Evolutionary conservation across 1,140 invertebrate species (phyloP), one percentile per base, ranked within the genome.

Genomic region (Dendrolimus kikuchii): DNA sequence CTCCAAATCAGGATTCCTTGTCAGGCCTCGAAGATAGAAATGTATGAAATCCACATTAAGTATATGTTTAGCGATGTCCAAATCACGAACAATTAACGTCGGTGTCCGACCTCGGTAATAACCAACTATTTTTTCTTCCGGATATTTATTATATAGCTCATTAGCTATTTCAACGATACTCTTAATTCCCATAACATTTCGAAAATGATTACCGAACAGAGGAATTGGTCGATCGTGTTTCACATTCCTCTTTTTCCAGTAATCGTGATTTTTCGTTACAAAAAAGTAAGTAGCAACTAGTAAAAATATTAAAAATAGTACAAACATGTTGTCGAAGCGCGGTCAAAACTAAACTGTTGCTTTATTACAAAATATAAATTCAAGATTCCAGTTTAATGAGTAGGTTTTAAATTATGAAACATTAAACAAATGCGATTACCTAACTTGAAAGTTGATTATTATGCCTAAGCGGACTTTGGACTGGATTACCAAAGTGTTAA

Each of bases 1-100:
- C 36, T 83, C 77, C 7, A 60, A n/a, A 5, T 88, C 72, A 4
- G 73, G 55, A 64, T 90, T 86, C 51, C 73, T 70, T 0, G 68
- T 66, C 0, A 72, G 38, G 4, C 74, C 78, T 41, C 78, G 64
- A 4, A 41, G 41, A 10, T 79, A 64, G 41, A 81, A 79, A 45
- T 74, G 49, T 0, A 38, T 37, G n/a, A 81, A 81, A 38, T 81
- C 73, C 5, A 62, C 53, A 6, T 7, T 74, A 5, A 81, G 53
- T 36, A 79, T 75, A 6, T 59, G 43, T 48, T 49, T 71, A 0
- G 54, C 57, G 37, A 80, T 58, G 7, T 74, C 69, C n/a, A 66
- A 57, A 51, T 79, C 74, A 48, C 62, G 57, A 0, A 81, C 54
- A 4, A 74, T 53, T 8, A 81, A 49, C 42, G 66, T 68, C 5